These are phyloP conservation scores for Cryptotis parvus DNA, from an alignment of 2,113 vertebrate species.

Conservation along the genomic window DNA sequence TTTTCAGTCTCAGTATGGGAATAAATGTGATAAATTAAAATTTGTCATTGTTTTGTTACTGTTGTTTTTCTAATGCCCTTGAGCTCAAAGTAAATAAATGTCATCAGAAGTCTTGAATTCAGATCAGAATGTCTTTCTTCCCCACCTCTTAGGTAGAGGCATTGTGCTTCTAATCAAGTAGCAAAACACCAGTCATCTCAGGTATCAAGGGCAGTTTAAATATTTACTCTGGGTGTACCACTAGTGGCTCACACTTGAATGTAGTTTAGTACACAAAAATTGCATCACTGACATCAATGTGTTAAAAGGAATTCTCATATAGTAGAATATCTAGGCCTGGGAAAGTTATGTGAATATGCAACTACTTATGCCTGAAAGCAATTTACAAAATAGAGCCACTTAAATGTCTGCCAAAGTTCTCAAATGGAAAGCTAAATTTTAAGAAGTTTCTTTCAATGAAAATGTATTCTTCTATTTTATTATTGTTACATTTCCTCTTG, in stretches of 20 bases:
- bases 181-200: background rate
- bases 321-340: background rate
- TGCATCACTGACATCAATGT: too few species aligned
- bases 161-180: background rate
- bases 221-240: too few species aligned
- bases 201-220: too few species aligned
- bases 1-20: background rate
- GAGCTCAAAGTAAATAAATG: background rate
- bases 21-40: background rate
- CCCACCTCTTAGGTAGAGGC: background rate
- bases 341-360: background rate
- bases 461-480: background rate
- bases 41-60: background rate
- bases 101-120: background rate
- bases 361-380: background rate
- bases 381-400: conserved; percentile 2
- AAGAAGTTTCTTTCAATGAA: background rate
- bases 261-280: too few species aligned
- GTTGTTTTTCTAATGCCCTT: background rate
- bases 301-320: background rate
- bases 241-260: too few species aligned
- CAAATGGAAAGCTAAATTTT: conserved; percentile 10
- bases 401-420: background rate
- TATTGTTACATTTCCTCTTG: background rate
- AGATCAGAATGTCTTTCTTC: background rate